Base-by-base conservation (phyloP, 2,797 vertebrate genomes). In the Enteromius treurensis region DNA sequence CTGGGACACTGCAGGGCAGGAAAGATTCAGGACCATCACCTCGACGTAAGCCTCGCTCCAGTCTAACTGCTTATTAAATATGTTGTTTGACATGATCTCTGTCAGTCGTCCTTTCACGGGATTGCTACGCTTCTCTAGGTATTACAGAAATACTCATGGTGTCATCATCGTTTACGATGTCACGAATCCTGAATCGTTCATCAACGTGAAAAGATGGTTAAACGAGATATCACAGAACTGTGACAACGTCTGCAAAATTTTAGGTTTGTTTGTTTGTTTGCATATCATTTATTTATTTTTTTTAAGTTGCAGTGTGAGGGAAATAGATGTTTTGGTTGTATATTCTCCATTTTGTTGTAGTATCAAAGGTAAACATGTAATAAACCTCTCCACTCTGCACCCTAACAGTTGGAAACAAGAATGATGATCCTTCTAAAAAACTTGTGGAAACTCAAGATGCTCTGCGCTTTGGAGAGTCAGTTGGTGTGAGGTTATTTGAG, bases 111-210 rank as follows among this genome's bases (percentile, higher is more conserved):
- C 13, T 1, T 7, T 79, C 11, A 15, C 42, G 5, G 23, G 15
- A 65, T 34, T 14, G 42, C 0, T 74, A 34, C 34, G 13, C 19
- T 65, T 19, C 42, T 69, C 26, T 90, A 96, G 96, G 84, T 96
- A 96, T 88, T 96, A 96, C 92, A 93, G 96, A 49, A 96, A 96
- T 92, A 96, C 96, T 0, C 96, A 96, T 45, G 96, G 96, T 0
- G 96, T 96, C 86, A 96, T 96, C 53, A 95, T 96, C 0, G 96
- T 96, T 1, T 96, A 96, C 29, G 96, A 96, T 17, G 96, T 96
- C 74, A 96, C 96, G 0, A 96, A 95, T 55, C 93, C 94, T 0
- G 95, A 96, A 89, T 96, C 96, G 0, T 96, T 96, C 58, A 94
- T 96, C 0, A 96, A 96, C 0, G 95, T 96, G 4, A 96, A 96